These are phyloP conservation scores for Nymphalis io DNA, from an alignment of 1,140 invertebrate species.

Conservation along the genomic window DNA sequence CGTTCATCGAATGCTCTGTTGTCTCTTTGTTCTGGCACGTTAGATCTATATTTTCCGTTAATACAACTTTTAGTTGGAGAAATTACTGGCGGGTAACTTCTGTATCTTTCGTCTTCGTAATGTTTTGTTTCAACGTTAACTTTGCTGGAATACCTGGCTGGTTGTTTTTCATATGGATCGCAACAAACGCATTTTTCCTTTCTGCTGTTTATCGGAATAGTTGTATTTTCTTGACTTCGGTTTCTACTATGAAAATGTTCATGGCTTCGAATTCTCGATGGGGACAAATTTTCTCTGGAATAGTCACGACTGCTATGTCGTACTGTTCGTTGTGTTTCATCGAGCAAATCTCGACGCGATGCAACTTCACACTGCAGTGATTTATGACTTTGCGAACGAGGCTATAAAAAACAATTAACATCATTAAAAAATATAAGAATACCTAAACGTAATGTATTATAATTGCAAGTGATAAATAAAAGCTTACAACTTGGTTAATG, in stretches of 20 bases:
- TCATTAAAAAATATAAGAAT: neutral
- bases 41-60: constrained; percentile 45
- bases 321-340: constrained; percentile 44
- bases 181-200: constrained; percentile 50
- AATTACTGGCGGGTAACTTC: constrained; percentile 45
- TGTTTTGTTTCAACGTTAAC: constrained; percentile 45
- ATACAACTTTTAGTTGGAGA: constrained; percentile 49
- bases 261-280: constrained; percentile 52
- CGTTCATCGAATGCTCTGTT: constrained; percentile 54
- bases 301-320: constrained; percentile 43
- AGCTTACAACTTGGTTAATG: constrained; percentile 46
- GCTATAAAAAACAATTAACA: constrained; percentile 43
- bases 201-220: constrained; percentile 15
- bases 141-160: constrained; percentile 57
- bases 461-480: neutral
- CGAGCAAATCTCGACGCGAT: constrained; percentile 42
- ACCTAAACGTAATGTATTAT: neutral
- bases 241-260: constrained; percentile 46
- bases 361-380: constrained; percentile 68
- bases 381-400: constrained; percentile 65
- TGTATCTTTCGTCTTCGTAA: constrained; percentile 45
- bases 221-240: constrained; percentile 46
- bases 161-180: constrained; percentile 49
- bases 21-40: constrained; percentile 37
- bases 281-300: constrained; percentile 51